Conservation (phyloP, 2,888 invertebrate genomes). For the Cheilosia impressa region DNA sequence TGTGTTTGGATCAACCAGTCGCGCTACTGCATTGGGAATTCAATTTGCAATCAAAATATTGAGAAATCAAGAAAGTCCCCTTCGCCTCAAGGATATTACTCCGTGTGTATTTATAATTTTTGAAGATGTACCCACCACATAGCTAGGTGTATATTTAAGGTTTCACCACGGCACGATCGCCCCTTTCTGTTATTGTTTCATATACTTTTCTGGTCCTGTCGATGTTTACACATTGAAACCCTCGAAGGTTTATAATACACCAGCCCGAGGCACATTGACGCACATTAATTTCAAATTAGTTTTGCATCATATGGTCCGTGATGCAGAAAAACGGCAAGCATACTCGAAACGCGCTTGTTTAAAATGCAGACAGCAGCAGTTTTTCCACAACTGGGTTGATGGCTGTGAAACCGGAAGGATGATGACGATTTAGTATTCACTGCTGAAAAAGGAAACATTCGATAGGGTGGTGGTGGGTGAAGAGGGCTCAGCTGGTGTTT, state of each 20-base stretch:
- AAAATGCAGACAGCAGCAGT: conserved; percentile 59
- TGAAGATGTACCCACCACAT: conserved; percentile 1
- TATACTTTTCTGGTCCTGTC: conserved; percentile 9
- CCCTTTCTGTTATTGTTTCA: conserved; percentile 19
- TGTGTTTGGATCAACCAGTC: conserved; percentile 11
- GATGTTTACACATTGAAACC: conserved; percentile 36
- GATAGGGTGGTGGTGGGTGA: conserved; percentile 14
- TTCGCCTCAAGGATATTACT: conserved; percentile 45
- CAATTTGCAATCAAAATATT: conserved; percentile 74
- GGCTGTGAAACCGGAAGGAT: conserved; percentile 11
- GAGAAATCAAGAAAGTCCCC: conserved; percentile 9
- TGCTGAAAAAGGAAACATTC: neutral
- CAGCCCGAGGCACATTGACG: conserved; percentile 76
- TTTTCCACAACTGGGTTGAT: conserved; percentile 7
- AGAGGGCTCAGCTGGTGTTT: conserved; percentile 58
- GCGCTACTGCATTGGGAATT: conserved; percentile 43
- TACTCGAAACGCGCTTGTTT: conserved; percentile 57
- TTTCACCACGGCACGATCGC: conserved; percentile 1
- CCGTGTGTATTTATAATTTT: conserved; percentile 19
- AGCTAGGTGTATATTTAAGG: conserved; percentile 47
- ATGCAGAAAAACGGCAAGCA: conserved; percentile 83
- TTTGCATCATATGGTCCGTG: conserved; percentile 84
- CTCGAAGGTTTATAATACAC: conserved; percentile 34
- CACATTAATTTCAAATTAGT: conserved; percentile 84
- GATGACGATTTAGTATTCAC: conserved; percentile 42